phyloP scores from a whole-genome alignment of 2,888 invertebrate genomes.

The Melieria omissa region DNA sequence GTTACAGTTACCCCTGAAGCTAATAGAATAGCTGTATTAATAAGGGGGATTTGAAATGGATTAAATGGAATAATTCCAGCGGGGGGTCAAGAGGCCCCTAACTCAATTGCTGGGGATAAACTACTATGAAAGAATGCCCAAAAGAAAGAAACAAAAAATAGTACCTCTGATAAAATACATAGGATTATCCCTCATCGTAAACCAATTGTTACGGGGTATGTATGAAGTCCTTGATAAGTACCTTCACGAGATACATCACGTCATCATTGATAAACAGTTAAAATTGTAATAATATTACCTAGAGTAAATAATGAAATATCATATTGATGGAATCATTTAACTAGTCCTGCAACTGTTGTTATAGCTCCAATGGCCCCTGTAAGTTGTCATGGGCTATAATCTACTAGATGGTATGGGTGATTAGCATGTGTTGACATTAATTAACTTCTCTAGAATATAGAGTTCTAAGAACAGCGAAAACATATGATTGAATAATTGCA shows the following conservation, averaged over 20 bases:
- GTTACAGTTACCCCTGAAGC: conserved; percentile 78
- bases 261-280: conserved; percentile 74
- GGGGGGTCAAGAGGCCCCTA: conserved; percentile 75
- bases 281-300: conserved; percentile 58
- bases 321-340: conserved; percentile 74
- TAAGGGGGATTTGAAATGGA: conserved; percentile 76
- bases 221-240: conserved; percentile 75
- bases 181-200: conserved; percentile 78
- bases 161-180: conserved; percentile 78
- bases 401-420: conserved; percentile 75
- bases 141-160: conserved; percentile 73
- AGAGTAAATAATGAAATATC: conserved; percentile 69
- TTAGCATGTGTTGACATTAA: conserved; percentile 70
- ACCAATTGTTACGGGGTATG: conserved; percentile 70
- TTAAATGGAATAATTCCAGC: conserved; percentile 73
- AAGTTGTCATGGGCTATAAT: conserved; percentile 75
- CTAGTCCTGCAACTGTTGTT: conserved; percentile 70
- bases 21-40: conserved; percentile 80
- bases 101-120: conserved; percentile 69
- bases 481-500: conserved; percentile 72
- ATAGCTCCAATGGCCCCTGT: conserved; percentile 72
- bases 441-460: conserved; percentile 75
- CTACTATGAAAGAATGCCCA: conserved; percentile 66
- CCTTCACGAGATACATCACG: conserved; percentile 77
- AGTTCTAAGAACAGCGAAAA: conserved; percentile 73